Evolutionary conservation across 2,113 vertebrate species (phyloP), one percentile per base, ranked within the genome.

Genomic region (Colinus virginianus): DNA sequence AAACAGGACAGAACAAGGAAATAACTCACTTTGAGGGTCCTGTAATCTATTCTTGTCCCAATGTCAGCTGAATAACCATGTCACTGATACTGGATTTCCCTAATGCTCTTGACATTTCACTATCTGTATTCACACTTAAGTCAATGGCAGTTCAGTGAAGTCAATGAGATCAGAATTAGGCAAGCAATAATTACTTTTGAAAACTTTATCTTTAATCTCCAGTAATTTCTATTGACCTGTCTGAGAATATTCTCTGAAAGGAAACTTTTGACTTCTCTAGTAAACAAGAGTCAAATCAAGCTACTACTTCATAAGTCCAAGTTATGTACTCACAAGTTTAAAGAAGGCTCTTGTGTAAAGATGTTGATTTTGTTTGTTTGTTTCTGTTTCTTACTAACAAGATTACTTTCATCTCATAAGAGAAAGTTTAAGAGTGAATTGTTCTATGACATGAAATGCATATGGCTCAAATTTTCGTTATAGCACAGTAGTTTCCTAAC

Each of bases 131-230:
- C 69, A 71, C n/a, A 67, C 36, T 88, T 4, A 77, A 86, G 38
- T 91, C 87, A 88, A 74, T 0, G 0, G 55, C 58, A 90, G 61
- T 79, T 93, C 64, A 48, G 9, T 74, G 67, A 92, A 94, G 34
- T 30, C 49, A 67, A 40, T 55, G 49, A 68, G 15, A 88, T 69
- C 49, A 77, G 30, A 59, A 26, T 72, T 76, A 66, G 49, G 25
- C 53, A 63, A 88, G 7, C 36, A 77, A 36, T 70, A 90, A 93
- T 69, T 48, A 93, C 53, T 83, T 91, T 67, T 46, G n/a, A 87
- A 94, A 91, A 94, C 56, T 90, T 45, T 11, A 15, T 63, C 13
- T 36, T 82, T 91, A 93, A 80, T 95, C 45, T 92, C 46, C 55
- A 74, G 22, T 83, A 88, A 59, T 88, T 85, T 79, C 38, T 88